Evolutionary conservation across 2,888 invertebrate species (phyloP).

Genomic region (Hirtodrosophila histrioides): DNA sequence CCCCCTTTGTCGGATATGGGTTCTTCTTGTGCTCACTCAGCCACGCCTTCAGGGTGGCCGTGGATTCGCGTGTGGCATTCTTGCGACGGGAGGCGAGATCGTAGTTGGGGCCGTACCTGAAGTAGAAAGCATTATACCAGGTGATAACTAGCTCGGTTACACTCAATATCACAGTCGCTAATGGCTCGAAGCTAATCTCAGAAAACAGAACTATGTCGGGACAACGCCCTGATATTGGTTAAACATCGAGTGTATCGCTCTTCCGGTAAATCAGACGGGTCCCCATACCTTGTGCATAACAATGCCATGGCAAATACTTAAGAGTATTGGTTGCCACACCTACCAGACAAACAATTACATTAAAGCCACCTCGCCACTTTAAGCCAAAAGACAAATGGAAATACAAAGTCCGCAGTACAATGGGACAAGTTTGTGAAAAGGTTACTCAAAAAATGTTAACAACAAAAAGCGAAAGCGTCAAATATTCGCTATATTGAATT

Average conservation of each 20-base stretch:
- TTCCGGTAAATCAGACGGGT: conserved; percentile 43
- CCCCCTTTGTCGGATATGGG: conserved; percentile 97
- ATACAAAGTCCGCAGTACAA: conserved; percentile 24
- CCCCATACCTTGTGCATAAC: conserved; percentile 31
- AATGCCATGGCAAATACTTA: conserved; percentile 27
- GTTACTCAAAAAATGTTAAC: not conserved
- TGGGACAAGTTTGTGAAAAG: conserved; percentile 15
- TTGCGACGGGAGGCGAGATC: conserved; percentile 97
- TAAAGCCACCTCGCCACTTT: conserved; percentile 22
- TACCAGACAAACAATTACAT: conserved; percentile 35
- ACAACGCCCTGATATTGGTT: conserved; percentile 34
- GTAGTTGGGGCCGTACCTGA: conserved; percentile 95
- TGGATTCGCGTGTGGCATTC: conserved; percentile 98
- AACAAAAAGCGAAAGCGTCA: not conserved
- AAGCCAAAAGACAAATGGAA: conserved; percentile 22
- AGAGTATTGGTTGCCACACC: conserved; percentile 43
- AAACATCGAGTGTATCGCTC: conserved; percentile 40
- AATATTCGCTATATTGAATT: too few relatives aligned
- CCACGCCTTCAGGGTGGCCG: conserved; percentile 98
- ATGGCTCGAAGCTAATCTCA: conserved; percentile 14
- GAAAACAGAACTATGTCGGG: conserved; percentile 1
- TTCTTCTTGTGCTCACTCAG: conserved; percentile 98
- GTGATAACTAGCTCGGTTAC: too few relatives aligned
- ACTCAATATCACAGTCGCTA: not conserved
- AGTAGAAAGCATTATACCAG: conserved; percentile 10